Evolutionary conservation across 1,140 invertebrate species (phyloP), one percentile per base, ranked within the genome.

Genomic region (Cotesia chilonis): DNA sequence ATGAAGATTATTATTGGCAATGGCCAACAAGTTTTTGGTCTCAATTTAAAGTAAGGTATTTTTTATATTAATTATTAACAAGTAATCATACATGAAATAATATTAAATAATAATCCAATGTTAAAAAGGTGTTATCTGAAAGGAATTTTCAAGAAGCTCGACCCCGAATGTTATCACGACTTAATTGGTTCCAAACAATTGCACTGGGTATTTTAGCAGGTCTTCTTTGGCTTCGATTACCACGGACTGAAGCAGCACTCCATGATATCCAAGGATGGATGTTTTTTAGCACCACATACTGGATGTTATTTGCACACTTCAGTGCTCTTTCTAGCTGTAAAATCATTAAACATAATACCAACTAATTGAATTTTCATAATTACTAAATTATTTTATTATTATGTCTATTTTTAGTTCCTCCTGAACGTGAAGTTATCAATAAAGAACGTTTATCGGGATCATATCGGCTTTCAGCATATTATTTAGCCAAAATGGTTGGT

Each of bases 251-350:
- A 83, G 90, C 92, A 74, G 90, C 91, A 4, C 86, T 96, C 36
- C 90, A 92, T 71, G 94, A 96, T 83, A 91, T 95, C 38, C 92
- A 94, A 86, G 94, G 94, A 55, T 94, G 93, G 92, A 94, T 95
- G 91, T 95, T 95, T 81, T 95, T 95, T 86, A 93, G 93, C 20
- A 93, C 92, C 35, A 94, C 92, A 35, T 95, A 95, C 80, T 95
- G 94, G 94, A 95, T 95, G 92, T 87, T 95, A 37, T 94, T 94
- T 82, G 92, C 94, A 12, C 89, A 94, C 70, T 95, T 95, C 80
- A 92, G 93, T 77, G 92, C 94, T 68, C 88, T 95, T 14, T 91
- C 92, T 78, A 92, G 93, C 83, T 92, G 91, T 92, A 82, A 90
- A 89, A 89, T 57, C 35, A 20, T 47, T 61, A 4, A 17, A 17